Evolutionary conservation across 2,113 vertebrate species (phyloP), one percentile per base, ranked within the genome.

Genomic region (Upupa epops): DNA sequence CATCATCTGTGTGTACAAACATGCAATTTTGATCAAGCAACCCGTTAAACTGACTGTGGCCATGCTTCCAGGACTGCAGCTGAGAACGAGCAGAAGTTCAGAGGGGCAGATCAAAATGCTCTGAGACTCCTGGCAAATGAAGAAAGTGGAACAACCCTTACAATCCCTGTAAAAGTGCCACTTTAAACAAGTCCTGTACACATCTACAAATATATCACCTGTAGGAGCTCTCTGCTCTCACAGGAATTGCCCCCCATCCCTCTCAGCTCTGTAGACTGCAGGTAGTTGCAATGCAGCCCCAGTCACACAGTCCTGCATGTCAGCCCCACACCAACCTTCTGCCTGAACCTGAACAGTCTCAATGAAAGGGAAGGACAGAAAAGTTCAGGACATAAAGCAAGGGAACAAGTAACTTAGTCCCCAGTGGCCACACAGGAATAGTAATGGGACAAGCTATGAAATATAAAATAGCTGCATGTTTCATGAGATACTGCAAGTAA

Each of bases 131-230:
- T 9, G 11, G 29, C n/a, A n/a, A 81, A 13, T 37, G 56, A 12
- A 31, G 49, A 52, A 72, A 45, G 46, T 19, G 6, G 4, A 63
- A 18, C 22, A 21, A 11, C 55, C 60, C 34, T 36, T 22, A 21
- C 3, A 60, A 21, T 63, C 61, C 61, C 40, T 5, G 21, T 19
- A 29, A n/a, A 48, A 42, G 7, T 9, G 15, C 21, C 17, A 9
- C 15, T 10, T 17, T 28, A 45, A 55, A 28, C 21, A 45, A 68
- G 31, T 61, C 54, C 7, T 17, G 29, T 19, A 3, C 9, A 6
- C 32, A 24, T 15, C 48, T 21, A 14, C 46, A 6, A 8, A 13
- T 13, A 25, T 36, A 8, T 20, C 20, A 1, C 1, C 2, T 0
- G 26, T 2, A 29, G 22, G 46, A 48, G 54, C 45, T 28, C 0